phyloP scores from a whole-genome alignment of 1,140 invertebrate species.

The Drosophila fuyamai region DNA sequence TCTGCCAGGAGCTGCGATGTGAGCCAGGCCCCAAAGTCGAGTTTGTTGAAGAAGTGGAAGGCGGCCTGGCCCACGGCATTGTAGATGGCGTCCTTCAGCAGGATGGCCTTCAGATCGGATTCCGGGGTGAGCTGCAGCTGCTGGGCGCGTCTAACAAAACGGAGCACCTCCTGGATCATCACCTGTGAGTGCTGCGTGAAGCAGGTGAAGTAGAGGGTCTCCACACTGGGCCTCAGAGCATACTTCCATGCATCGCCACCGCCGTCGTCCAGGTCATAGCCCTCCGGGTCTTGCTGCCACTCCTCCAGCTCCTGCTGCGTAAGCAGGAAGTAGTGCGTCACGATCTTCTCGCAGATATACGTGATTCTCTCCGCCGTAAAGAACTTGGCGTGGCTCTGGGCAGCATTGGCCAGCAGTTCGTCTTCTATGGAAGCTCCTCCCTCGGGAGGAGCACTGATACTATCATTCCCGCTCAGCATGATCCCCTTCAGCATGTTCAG shows the following conservation, averaged over 20 bases:
- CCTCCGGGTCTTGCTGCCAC: conserved; percentile 97
- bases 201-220: conserved; percentile 92
- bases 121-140: conserved; percentile 87
- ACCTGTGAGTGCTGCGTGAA: conserved; percentile 92
- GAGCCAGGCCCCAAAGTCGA: conserved; percentile 97
- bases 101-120: conserved; percentile 90
- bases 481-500: conserved; percentile 95
- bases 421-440: conserved; percentile 43
- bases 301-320: conserved; percentile 92
- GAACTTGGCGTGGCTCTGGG: conserved; percentile 86
- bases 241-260: conserved; percentile 97
- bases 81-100: conserved; percentile 97
- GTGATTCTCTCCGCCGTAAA: conserved; percentile 89
- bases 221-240: conserved; percentile 94
- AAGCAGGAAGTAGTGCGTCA: conserved; percentile 95
- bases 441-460: conserved; percentile 43
- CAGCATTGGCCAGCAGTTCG: conserved; percentile 74
- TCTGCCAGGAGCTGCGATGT: conserved; percentile 92
- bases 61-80: conserved; percentile 95
- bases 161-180: conserved; percentile 90
- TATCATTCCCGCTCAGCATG: conserved; percentile 88
- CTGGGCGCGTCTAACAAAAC: conserved; percentile 88
- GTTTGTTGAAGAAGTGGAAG: conserved; percentile 96
- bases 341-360: conserved; percentile 93
- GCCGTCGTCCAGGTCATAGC: conserved; percentile 93